A percentile compares a stretch with the other conserved stretches of the same genome.
Conservation (phyloP, 2,113 vertebrate genomes). For the Aphelocoma coerulescens region DNA sequence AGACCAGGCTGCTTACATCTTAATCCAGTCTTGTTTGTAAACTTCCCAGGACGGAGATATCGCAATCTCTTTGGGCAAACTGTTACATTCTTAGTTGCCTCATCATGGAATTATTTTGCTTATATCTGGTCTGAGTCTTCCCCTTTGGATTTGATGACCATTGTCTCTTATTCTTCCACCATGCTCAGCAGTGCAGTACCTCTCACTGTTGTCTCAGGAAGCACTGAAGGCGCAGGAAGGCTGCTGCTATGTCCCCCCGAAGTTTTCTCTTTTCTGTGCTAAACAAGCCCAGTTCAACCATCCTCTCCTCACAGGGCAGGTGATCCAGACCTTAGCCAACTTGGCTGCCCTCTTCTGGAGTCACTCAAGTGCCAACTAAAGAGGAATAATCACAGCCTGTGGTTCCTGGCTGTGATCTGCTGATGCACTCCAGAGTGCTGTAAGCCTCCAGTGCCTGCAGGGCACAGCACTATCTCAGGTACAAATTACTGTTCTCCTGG, state of each 20-base stretch:
- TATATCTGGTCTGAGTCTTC: not conserved
- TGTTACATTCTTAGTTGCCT: not conserved
- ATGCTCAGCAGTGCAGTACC: not conserved
- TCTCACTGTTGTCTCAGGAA: not conserved
- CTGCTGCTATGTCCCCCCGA: not conserved
- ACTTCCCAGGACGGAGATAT: not conserved
- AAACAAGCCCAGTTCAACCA: not conserved
- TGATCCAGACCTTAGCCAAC: not conserved
- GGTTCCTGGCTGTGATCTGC: not conserved
- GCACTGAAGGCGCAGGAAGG: not conserved
- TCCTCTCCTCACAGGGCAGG: not conserved
- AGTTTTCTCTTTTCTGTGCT: not conserved
- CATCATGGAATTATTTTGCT: not conserved
- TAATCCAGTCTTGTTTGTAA: not conserved
- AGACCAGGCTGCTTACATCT: not conserved
- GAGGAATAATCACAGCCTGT: not conserved
- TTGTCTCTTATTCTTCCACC: not conserved
- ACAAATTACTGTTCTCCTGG: not conserved
- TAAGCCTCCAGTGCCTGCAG: not conserved
- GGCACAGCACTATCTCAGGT: not conserved
- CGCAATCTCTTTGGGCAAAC: not conserved
- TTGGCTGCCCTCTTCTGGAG: not conserved
- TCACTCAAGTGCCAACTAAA: not conserved
- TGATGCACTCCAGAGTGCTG: not conserved
- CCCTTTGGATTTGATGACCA: not conserved